Evolutionary conservation across 2,888 invertebrate species (phyloP).

Genomic region (Drosophila vallismaia): DNA sequence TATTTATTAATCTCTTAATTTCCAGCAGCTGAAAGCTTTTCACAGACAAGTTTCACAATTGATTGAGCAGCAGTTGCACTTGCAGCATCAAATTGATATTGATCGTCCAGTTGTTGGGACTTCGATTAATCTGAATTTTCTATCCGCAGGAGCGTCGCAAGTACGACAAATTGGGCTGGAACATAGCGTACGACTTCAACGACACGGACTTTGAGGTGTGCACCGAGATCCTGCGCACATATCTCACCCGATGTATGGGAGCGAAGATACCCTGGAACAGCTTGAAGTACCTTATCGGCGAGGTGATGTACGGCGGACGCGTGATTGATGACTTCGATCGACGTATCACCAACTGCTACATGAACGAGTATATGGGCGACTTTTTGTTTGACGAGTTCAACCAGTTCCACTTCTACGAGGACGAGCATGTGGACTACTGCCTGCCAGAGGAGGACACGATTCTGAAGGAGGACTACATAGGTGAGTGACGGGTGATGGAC

Average conservation of each 20-base stretch:
- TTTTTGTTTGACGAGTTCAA: slow-evolving; percentile 96
- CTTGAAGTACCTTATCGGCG: slow-evolving; percentile 95
- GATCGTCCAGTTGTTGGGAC: slow-evolving; percentile 50
- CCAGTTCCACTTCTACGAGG: slow-evolving; percentile 94
- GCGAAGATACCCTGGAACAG: slow-evolving; percentile 93
- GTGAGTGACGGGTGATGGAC: slow-evolving; percentile 83
- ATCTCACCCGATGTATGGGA: slow-evolving; percentile 89
- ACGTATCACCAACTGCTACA: slow-evolving; percentile 93
- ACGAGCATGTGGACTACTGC: slow-evolving; percentile 90
- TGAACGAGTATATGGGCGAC: slow-evolving; percentile 97
- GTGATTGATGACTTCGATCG: slow-evolving; percentile 96
- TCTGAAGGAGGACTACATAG: slow-evolving; percentile 89
- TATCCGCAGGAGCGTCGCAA: slow-evolving; percentile 91
- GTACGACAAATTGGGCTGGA: slow-evolving; percentile 98
- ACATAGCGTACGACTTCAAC: slow-evolving; percentile 96
- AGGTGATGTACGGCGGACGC: slow-evolving; percentile 97
- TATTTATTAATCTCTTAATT: slow-evolving; percentile 75
- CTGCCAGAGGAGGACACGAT: slow-evolving; percentile 88
- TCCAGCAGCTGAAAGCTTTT: slow-evolving; percentile 64
- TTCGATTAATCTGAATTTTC: slow-evolving; percentile 33
- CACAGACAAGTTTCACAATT: slow-evolving; percentile 56
- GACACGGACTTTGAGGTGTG: slow-evolving; percentile 96
- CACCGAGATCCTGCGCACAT: slow-evolving; percentile 92
- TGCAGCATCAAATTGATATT: slow-evolving; percentile 67
- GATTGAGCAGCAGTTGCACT: slow-evolving; percentile 47